Evolutionary conservation across 1,140 invertebrate genomes (phyloP), one percentile per base, ranked within the genome.

Genomic region (Calephelis nemesis): DNA sequence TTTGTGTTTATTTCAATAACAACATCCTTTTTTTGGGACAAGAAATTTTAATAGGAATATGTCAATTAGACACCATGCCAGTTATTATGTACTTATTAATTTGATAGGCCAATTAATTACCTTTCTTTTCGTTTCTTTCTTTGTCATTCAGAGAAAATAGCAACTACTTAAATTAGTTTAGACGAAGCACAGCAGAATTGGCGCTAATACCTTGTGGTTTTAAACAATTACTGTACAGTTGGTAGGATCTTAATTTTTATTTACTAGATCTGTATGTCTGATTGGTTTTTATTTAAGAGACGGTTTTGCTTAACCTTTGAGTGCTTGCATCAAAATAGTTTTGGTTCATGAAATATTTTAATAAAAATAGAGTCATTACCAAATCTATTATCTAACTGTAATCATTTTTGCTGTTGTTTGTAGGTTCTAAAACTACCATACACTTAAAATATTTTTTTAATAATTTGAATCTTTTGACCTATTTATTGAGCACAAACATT

Each of bases 181-280:
- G 42, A 45, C 42, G 0, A 45, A 7, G 42, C 8, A 9, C 42
- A 45, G 8, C 8, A 45, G 6, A 45, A 45, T 45, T 7, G 42
- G 8, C 42, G 3, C 42, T 11, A 30, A 58, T 39, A 30, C 39
- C 54, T 30, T 58, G 54, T 58, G 54, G 30, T 58, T 58, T 39
- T 19, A 58, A 58, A 58, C 54, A 58, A 58, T 30, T 58, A 58
- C 10, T 58, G 54, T 58, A 58, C 54, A 58, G 54, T 58, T 7
- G 30, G 19, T 58, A 58, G 39, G 39, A 71, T 74, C 70, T 80
- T 72, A 76, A 77, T 82, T 82, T 86, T 80, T 80, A 82, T 82
- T 86, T 80, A 83, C 78, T 84, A 80, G 75, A 71, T 47, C 39
- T 7, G 54, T 69, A 71, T 66, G 58, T 68, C 42, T 7, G 42